Evolutionary conservation across 1,140 invertebrate species (phyloP).

Genomic region (Diorhabda carinulata): DNA sequence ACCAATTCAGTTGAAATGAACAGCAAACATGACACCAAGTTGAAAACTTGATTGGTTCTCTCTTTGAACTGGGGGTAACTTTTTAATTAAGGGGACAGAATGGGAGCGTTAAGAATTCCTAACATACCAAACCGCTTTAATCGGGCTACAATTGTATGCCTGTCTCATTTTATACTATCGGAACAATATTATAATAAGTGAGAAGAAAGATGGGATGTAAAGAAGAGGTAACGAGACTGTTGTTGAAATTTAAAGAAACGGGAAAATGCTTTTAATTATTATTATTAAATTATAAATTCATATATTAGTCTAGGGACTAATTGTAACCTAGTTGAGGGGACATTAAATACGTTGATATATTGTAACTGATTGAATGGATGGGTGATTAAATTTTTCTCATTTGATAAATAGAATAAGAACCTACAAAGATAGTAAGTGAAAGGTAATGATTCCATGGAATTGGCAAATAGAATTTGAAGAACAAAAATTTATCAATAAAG

Average conservation of each 20-base stretch:
- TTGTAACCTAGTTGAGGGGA: conserved; percentile 2
- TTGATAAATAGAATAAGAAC: no score
- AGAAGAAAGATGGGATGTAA: conserved; percentile 12
- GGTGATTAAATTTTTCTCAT: no score
- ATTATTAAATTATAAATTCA: conserved; percentile 46
- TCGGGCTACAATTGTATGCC: conserved; percentile 38
- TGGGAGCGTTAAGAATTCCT: conserved; percentile 46
- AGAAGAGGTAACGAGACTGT: conserved; percentile 26
- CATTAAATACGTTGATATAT: neutral
- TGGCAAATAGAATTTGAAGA: no score
- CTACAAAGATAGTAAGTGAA: no score
- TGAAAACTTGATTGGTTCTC: conserved; percentile 26
- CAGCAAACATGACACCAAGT: conserved; percentile 11
- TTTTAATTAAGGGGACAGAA: conserved; percentile 48
- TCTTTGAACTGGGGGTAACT: conserved; percentile 42
- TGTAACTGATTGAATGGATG: no score
- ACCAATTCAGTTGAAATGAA: conserved; percentile 22
- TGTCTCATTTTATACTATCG: neutral
- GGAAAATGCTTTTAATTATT: conserved; percentile 46
- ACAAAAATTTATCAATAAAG: no score
- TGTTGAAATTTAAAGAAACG: conserved; percentile 36
- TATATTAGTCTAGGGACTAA: conserved; percentile 16
- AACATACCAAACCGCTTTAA: conserved; percentile 43
- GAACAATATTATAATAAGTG: no score
- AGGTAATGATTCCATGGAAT: no score